These are phyloP conservation scores for Prunella fulvescens DNA, from an alignment of 2,113 vertebrate species.

Conservation along the genomic window DNA sequence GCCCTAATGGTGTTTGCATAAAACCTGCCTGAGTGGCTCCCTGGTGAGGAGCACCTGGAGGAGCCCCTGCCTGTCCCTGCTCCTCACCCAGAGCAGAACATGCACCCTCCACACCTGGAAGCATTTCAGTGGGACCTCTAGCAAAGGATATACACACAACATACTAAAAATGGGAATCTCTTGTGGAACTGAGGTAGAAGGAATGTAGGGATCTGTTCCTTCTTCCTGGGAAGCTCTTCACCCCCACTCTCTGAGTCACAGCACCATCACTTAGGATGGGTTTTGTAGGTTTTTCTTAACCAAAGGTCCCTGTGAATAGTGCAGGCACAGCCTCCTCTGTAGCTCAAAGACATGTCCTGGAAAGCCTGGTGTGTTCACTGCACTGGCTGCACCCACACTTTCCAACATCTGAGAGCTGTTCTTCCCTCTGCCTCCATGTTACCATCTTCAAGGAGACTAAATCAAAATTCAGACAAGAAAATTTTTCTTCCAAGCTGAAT, in stretches of 20 bases:
- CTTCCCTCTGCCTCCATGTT: not conserved
- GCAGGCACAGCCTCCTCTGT: not conserved
- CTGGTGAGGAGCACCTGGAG: not conserved
- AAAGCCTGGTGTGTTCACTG: not conserved
- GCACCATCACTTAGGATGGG: not conserved
- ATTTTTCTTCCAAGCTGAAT: not conserved
- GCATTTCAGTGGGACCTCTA: accelerated
- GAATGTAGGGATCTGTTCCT: not conserved
- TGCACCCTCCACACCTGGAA: not conserved
- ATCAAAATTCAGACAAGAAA: not conserved
- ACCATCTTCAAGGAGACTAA: not conserved
- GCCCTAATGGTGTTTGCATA: not conserved
- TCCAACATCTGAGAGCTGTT: not conserved
- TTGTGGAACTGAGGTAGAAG: not conserved
- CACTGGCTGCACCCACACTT: not conserved
- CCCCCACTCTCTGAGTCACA: not conserved
- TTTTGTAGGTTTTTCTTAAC: not conserved
- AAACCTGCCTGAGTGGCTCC: not conserved
- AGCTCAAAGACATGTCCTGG: not conserved
- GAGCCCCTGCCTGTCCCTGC: not conserved
- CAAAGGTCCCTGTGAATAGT: not conserved
- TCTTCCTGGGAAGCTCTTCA: not conserved
- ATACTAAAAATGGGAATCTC: not conserved
- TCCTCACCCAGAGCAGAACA: not conserved
- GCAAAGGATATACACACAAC: not conserved